phyloP scores from a whole-genome alignment of 2,113 vertebrate species.

The Syngnathus typhle region DNA sequence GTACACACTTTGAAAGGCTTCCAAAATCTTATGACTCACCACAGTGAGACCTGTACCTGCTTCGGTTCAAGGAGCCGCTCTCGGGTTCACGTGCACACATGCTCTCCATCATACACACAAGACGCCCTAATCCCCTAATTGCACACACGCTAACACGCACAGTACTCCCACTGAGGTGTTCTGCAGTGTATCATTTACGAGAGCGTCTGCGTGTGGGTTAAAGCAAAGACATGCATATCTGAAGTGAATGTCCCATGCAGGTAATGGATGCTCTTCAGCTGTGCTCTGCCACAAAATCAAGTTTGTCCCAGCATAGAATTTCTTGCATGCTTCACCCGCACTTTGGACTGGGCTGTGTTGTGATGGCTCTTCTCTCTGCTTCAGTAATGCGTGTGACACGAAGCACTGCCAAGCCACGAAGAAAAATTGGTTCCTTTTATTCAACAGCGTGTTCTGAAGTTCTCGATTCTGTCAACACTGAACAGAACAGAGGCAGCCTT shows the following conservation, averaged over 20 bases:
- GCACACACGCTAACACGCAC: slow-evolving; percentile 1
- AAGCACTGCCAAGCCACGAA: slow-evolving; percentile 19
- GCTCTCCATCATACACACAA: slow-evolving; percentile 6
- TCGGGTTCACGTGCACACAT: slow-evolving; percentile 17
- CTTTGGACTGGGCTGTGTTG: slow-evolving; percentile 36
- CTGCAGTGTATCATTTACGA: slow-evolving; percentile 16
- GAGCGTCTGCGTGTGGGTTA: slow-evolving; percentile 11
- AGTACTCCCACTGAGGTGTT: slow-evolving; percentile 5
- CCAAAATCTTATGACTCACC: slow-evolving; percentile 48
- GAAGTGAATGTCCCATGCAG: slow-evolving; percentile 10
- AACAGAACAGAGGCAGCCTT: slow-evolving; percentile 47
- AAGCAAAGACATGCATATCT: slow-evolving; percentile 15
- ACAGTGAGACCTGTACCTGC: slow-evolving; percentile 47
- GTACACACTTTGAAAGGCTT: slow-evolving; percentile 50
- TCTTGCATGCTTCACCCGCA: slow-evolving; percentile 46
- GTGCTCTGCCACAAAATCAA: slow-evolving; percentile 17
- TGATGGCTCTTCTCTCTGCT: slow-evolving; percentile 47
- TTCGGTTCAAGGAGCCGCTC: slow-evolving; percentile 11
- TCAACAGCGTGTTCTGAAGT: slow-evolving; percentile 39
- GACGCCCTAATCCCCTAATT: neutral
- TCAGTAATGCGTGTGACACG: slow-evolving; percentile 55
- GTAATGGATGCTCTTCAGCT: slow-evolving; percentile 31
- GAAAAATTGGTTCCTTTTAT: slow-evolving; percentile 31
- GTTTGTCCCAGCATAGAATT: slow-evolving; percentile 30
- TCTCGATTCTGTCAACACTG: slow-evolving; percentile 34